Conservation (phyloP, 1,140 invertebrate species). For the Drosophila ficusphila region DNA sequence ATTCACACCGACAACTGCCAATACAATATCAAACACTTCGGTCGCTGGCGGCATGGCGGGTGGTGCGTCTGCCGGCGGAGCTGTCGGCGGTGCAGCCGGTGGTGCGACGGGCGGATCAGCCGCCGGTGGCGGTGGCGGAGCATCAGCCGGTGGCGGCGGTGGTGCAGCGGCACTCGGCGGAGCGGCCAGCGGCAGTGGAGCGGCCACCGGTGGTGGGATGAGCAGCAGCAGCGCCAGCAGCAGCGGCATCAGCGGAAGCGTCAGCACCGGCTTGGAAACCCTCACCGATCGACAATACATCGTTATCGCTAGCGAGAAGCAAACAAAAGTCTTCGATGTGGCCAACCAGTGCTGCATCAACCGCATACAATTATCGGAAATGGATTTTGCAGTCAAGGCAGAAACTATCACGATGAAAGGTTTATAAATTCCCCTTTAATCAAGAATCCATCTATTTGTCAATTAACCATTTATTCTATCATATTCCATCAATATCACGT, state of each 20-base stretch:
- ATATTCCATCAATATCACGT: too few species aligned
- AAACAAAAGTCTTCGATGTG: slow-evolving; percentile 96
- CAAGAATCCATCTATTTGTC: too few species aligned
- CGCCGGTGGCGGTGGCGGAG: slow-evolving; percentile 49
- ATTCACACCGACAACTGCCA: slow-evolving; percentile 84
- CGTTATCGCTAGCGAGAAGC: slow-evolving; percentile 96
- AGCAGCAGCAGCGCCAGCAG: slow-evolving; percentile 73
- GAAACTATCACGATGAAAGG: slow-evolving; percentile 97
- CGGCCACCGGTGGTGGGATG: slow-evolving; percentile 28
- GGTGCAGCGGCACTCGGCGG: slow-evolving; percentile 30
- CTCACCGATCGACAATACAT: slow-evolving; percentile 95
- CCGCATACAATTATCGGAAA: slow-evolving; percentile 92
- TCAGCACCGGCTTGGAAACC: slow-evolving; percentile 85
- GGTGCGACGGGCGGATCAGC: slow-evolving; percentile 25
- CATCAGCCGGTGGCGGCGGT: slow-evolving; percentile 34
- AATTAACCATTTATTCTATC: too few species aligned
- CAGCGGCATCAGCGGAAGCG: slow-evolving; percentile 84
- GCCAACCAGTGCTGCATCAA: slow-evolving; percentile 97
- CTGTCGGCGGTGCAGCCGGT: slow-evolving; percentile 11
- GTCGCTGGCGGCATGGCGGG: slow-evolving; percentile 60
- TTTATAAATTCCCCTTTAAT: too few species aligned
- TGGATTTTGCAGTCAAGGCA: slow-evolving; percentile 96
- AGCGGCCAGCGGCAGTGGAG: slow-evolving; percentile 74
- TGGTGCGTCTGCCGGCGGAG: slow-evolving; percentile 78
- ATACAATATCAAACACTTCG: slow-evolving; percentile 81